Evolutionary conservation across 1,140 invertebrate species (phyloP), one percentile per base, ranked within the genome.

Genomic region (Berghia stephanieae): DNA sequence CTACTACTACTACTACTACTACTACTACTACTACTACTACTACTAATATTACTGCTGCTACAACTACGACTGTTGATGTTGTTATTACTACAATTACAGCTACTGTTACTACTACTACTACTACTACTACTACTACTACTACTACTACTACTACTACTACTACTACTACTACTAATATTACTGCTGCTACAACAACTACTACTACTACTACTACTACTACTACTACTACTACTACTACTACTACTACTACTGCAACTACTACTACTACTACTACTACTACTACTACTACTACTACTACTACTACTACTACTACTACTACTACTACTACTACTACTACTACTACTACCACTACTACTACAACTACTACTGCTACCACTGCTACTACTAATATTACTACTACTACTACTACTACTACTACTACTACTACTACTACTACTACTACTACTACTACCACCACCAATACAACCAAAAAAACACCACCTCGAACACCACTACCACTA

Each of bases 141-240:
- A 49, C 46, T 49, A 49, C 46, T 49, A 49, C 46, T n/a, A 49
- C n/a, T n/a, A n/a, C n/a, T n/a, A n/a, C n/a, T n/a, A n/a, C n/a
- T n/a, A n/a, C n/a, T n/a, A n/a, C n/a, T n/a, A n/a, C n/a, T n/a
- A n/a, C n/a, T n/a, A n/a, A n/a, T n/a, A n/a, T n/a, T n/a, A n/a
- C n/a, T n/a, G n/a, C n/a, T n/a, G n/a, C n/a, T n/a, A n/a, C n/a
- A n/a, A n/a, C n/a, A n/a, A n/a, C n/a, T n/a, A n/a, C 46, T 49
- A 49, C 46, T n/a, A 49, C 46, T 49, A 49, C 46, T 49, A 49
- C 46, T 49, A 49, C n/a, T 49, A 49, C 46, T 49, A 49, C 46
- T 49, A 49, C 46, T 49, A 49, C 46, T 49, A 49, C 46, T 49
- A n/a, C n/a, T n/a, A n/a, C n/a, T n/a, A n/a, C n/a, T n/a, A n/a